phyloP scores from a whole-genome alignment of 2,113 vertebrate genomes.

The Tetraodon nigroviridis region DNA sequence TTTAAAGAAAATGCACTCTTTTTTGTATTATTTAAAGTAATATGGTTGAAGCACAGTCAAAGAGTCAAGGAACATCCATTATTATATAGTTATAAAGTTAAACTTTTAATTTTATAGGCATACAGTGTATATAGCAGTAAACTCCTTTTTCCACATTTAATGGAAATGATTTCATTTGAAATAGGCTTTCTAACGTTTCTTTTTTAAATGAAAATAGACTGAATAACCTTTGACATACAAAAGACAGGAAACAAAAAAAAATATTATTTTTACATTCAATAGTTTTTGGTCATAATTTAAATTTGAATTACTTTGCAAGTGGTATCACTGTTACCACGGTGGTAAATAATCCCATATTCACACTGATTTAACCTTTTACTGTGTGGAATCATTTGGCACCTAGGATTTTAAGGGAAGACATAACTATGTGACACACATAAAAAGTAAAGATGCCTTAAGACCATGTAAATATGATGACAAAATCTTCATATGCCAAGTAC shows the following conservation, averaged over 20 bases:
- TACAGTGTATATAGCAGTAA: constrained; percentile 70
- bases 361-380: constrained; percentile 22
- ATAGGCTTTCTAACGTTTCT: constrained; percentile 7
- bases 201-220: constrained; percentile 30
- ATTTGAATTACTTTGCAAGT: constrained; percentile 27
- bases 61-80: constrained; percentile 16
- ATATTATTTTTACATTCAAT: constrained; percentile 52
- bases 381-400: constrained; percentile 60
- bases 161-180: constrained; percentile 58
- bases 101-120: constrained; percentile 75
- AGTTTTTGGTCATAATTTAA: constrained; percentile 58
- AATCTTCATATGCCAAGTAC: constrained; percentile 39
- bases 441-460: constrained; percentile 10
- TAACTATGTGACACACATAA: constrained; percentile 20
- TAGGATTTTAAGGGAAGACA: constrained; percentile 48
- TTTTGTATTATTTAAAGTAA: not conserved
- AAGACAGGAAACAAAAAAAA: constrained; percentile 18
- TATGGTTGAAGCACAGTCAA: not conserved
- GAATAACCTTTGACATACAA: constrained; percentile 26
- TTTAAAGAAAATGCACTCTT: constrained; percentile 54
- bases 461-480: constrained; percentile 37
- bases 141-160: constrained; percentile 57
- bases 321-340: constrained; percentile 17
- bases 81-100: constrained; percentile 70
- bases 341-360: constrained; percentile 1